Base-by-base conservation (phyloP, 2,888 invertebrate genomes). In the Taenaris catops region DNA sequence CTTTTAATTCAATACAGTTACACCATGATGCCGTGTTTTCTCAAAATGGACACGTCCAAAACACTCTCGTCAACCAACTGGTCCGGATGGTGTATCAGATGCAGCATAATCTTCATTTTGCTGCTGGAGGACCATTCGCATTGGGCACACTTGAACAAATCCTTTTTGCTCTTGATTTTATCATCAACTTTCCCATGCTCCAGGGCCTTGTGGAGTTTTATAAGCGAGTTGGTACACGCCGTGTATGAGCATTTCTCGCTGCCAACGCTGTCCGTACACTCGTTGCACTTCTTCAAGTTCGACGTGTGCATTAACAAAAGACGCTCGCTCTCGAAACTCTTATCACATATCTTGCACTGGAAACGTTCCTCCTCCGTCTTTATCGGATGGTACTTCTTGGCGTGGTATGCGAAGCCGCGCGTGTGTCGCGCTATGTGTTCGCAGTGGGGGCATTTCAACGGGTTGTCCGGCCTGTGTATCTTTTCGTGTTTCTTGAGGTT, bases 41-140 rank as follows among this genome's bases (percentile, higher is more conserved):
- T 48, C 8, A 65, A 38, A 18, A 65, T 46, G 1, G 48, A 49
- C 0, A 76, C 41, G 48, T 80, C 76, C 0, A 74, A 44, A 0
- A 53, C 21, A 1, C n/a, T 41, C 0, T 62, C 62, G 8, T 68
- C 58, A 0, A 76, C 62, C 0, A 12, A 20, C 17, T 80, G 81
- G 1, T 58, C 52, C 0, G 83, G 83, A 35, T 83, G 83, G 7
- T 83, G 83, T 1, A 83, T 72, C n/a, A 81, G 36, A 51, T 83
- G 83, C 17, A 83, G 26, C 2, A 81, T 38, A 0, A 78, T 66
- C 18, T 62, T 58, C 0, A 64, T 54, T 1, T 56, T 58, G 0
- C 43, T 49, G 1, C 44, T 59, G 0, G 67, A 68, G 0, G 44
- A 41, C 79, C 79, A 83, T 0, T 48, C 35, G 8, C 83, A 83